Evolutionary conservation across 2,113 vertebrate genomes (phyloP).

Genomic region (Cygnus atratus): DNA sequence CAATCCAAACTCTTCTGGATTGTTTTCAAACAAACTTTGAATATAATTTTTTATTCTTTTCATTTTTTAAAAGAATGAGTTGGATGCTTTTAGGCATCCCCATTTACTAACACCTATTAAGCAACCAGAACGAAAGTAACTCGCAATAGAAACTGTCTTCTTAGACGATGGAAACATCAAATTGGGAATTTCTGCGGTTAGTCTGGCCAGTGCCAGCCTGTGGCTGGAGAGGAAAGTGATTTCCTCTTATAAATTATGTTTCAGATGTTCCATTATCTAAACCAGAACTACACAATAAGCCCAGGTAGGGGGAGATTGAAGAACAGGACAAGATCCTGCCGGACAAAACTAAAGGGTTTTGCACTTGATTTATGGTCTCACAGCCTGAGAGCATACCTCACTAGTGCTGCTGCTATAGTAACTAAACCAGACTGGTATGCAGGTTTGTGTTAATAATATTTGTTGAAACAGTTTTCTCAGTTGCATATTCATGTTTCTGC

Average conservation of each 20-base stretch:
- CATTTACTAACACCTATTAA: background rate
- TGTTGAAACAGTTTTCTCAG: conserved; percentile 21
- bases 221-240: background rate
- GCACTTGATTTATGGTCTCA: conserved; percentile 50
- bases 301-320: background rate
- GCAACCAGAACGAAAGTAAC: conserved; percentile 16
- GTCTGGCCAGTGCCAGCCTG: background rate
- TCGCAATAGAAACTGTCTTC: conserved; percentile 4
- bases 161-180: conserved; percentile 27
- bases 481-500: background rate
- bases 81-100: background rate
- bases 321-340: conserved; percentile 9
- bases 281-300: conserved; percentile 22
- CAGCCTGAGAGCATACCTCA: conserved; percentile 35
- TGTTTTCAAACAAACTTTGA: conserved; percentile 8
- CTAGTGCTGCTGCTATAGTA: conserved; percentile 62
- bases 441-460: conserved; percentile 18
- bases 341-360: conserved; percentile 37
- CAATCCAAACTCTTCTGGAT: conserved; percentile 2
- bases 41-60: background rate
- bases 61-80: background rate
- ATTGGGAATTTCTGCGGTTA: conserved; percentile 1
- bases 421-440: conserved; percentile 39
- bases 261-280: conserved; percentile 32
- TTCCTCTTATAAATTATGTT: conserved; percentile 53